Evolutionary conservation across 2,888 invertebrate species (phyloP), one percentile per base, ranked within the genome.

Genomic region (Drosophila cognata): DNA sequence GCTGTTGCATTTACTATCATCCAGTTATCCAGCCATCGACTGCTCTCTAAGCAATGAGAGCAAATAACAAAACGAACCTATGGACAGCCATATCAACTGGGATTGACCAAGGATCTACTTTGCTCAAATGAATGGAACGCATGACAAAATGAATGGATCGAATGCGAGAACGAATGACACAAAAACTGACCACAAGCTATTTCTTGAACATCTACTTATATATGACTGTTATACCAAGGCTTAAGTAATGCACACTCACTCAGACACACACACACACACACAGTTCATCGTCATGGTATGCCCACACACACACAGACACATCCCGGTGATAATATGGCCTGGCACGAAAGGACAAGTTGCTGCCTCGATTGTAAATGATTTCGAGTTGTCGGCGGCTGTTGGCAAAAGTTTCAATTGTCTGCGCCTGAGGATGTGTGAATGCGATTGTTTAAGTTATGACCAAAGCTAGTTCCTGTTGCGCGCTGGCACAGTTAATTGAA

Each of bases 321-420:
- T 77, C 76, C 65, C 73, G 61, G 50, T 51, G 65, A 81, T 77
- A 81, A 81, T 72, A 81, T 77, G 81, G 78, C 55, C 52, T 51
- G 52, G 59, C 62, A 52, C 58, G 64, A 59, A 55, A 62, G 52
- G 62, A 57, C 65, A 65, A 69, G 64, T 61, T 68, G 57, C 65
- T 82, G 82, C 73, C 74, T 79, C 65, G 57, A 79, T 71, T 73
- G 77, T 66, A 72, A 79, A 82, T 74, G 66, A 38, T 51, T 63
- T 33, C 46, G 52, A 57, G 63, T 60, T 68, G 76, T 76, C 78
- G 46, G 31, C 73, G 60, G 38, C 63, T 62, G 65, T 68, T 71
- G 69, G 70, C 76, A 87, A 81, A 89, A 88, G 88, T 88, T 84
- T 84, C 88, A 89, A 89, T 89, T 89, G 82, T 77, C 81, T 82